Conservation (phyloP, 1,140 invertebrate species). For the Drosophila baimaii region DNA sequence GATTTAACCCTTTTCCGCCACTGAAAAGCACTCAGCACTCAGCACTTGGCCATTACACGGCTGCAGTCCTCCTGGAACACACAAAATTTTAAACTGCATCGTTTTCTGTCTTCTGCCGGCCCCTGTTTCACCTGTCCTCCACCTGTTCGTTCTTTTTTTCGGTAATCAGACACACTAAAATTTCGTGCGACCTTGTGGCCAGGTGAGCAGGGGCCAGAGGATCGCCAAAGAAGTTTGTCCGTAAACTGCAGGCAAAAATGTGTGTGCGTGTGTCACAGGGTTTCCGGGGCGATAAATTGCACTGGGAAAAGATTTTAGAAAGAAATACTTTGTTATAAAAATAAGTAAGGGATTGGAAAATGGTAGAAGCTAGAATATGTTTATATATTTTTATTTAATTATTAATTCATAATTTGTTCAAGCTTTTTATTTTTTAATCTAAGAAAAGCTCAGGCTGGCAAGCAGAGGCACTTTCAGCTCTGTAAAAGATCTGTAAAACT, state of each 20-base stretch:
- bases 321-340: background rate
- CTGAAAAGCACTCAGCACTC: conserved; percentile 61
- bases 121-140: conserved; percentile 1
- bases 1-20: conserved; percentile 14
- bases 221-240: conserved; percentile 13
- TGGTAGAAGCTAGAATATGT: too few species aligned
- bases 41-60: conserved; percentile 46
- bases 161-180: conserved; percentile 42
- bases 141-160: conserved; percentile 25
- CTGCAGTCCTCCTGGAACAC: conserved; percentile 36
- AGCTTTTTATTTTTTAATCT: too few species aligned
- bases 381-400: too few species aligned
- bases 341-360: background rate
- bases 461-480: too few species aligned
- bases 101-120: conserved; percentile 10
- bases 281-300: background rate
- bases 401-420: too few species aligned
- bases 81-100: conserved; percentile 48
- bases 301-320: background rate
- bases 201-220: conserved; percentile 16
- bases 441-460: too few species aligned
- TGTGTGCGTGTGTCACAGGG: conserved; percentile 18
- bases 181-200: conserved; percentile 48
- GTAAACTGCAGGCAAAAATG: conserved; percentile 51
- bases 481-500: too few species aligned